Conservation (phyloP, 1,140 invertebrate genomes). For the Mercenaria mercenaria region DNA sequence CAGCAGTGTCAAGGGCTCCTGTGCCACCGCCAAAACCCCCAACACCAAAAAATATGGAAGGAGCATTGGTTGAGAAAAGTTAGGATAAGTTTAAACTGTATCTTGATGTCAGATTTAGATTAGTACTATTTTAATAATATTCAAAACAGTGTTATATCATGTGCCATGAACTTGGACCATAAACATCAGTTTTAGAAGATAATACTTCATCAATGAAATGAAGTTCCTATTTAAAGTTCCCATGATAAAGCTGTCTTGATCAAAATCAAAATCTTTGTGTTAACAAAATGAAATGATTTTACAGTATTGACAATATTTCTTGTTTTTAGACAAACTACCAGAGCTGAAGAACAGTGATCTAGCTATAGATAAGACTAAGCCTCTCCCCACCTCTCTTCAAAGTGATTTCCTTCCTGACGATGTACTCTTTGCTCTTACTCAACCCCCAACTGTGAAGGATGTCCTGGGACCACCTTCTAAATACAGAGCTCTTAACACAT, state of each 20-base stretch:
- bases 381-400: conserved; percentile 82
- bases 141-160: background rate
- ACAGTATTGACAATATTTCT: no score
- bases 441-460: conserved; percentile 79
- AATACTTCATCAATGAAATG: background rate
- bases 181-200: background rate
- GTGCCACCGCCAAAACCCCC: conserved; percentile 37
- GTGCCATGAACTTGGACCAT: background rate
- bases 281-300: no score
- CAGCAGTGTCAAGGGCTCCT: conserved; percentile 15
- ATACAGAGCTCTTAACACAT: conserved; percentile 76
- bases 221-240: background rate
- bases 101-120: background rate
- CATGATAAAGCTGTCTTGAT: no score
- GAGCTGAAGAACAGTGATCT: conserved; percentile 75
- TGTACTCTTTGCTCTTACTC: conserved; percentile 84
- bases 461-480: conserved; percentile 81
- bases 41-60: conserved; percentile 34
- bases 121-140: no score
- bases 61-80: background rate
- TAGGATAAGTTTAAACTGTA: no score
- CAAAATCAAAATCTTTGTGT: no score
- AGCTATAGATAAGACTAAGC: conserved; percentile 79
- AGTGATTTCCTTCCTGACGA: conserved; percentile 85
- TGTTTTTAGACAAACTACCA: conserved; percentile 75